These are phyloP conservation scores for Scartelaos histophorus DNA, from an alignment of 2,113 vertebrate species.

Conservation along the genomic window DNA sequence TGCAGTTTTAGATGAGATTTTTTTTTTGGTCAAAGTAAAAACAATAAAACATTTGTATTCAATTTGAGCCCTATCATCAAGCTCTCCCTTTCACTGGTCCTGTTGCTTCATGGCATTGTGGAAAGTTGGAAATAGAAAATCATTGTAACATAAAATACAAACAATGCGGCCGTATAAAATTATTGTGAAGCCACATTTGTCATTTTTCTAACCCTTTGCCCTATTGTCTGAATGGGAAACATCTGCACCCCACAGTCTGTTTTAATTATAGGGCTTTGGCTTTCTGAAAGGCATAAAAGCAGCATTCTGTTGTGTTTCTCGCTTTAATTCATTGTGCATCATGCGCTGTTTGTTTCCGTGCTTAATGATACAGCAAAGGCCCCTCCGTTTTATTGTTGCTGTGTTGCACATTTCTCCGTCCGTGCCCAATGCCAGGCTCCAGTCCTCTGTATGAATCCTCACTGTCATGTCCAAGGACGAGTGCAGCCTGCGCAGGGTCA, in stretches of 20 bases:
- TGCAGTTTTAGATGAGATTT: neutral
- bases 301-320: constrained; percentile 56
- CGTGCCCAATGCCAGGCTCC: constrained; percentile 65
- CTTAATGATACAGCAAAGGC: constrained; percentile 79
- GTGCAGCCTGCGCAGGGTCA: constrained; percentile 76
- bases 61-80: neutral
- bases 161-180: neutral
- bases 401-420: constrained; percentile 74
- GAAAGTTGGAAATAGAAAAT: constrained; percentile 4
- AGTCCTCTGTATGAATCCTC: constrained; percentile 81
- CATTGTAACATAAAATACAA: constrained; percentile 8
- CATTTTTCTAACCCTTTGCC: constrained; percentile 8
- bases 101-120: constrained; percentile 2
- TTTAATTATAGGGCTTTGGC: constrained; percentile 32
- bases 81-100: neutral
- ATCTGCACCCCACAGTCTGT: constrained; percentile 18
- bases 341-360: constrained; percentile 70
- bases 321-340: constrained; percentile 51
- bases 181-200: neutral
- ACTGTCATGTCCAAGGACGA: constrained; percentile 83
- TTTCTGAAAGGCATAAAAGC: constrained; percentile 49
- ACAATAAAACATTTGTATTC: constrained; percentile 1
- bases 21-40: neutral
- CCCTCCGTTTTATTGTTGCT: constrained; percentile 80
- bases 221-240: constrained; percentile 16